These are phyloP conservation scores for Heliconius hermathena DNA, from an alignment of 1,140 invertebrate genomes.

Conservation along the genomic window DNA sequence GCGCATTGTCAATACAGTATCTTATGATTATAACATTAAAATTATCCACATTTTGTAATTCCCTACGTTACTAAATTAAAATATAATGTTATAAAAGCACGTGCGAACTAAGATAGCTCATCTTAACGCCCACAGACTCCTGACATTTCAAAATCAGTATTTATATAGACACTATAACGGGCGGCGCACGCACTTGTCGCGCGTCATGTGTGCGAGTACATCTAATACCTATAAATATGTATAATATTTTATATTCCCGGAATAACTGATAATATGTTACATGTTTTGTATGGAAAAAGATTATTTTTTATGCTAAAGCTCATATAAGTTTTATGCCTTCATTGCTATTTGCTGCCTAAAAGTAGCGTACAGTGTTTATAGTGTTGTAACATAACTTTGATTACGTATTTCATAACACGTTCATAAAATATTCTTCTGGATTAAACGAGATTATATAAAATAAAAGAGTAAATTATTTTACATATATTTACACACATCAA, in stretches of 20 bases:
- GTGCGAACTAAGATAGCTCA: neutral
- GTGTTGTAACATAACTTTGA: too few species aligned
- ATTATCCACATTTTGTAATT: neutral
- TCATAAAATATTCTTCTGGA: too few species aligned
- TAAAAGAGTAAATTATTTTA: too few species aligned
- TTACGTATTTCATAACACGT: too few species aligned
- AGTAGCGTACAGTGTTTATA: too few species aligned
- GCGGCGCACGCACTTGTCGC: neutral
- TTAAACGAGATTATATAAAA: too few species aligned
- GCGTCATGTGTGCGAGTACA: neutral
- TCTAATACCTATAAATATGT: neutral
- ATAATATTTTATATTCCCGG: neutral
- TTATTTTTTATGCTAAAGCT: neutral
- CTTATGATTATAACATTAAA: neutral
- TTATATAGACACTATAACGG: constrained; percentile 9
- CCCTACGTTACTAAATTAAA: neutral
- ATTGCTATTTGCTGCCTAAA: too few species aligned
- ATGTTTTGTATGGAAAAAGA: neutral
- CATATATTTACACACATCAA: too few species aligned
- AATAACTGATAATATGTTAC: neutral
- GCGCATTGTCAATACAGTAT: neutral
- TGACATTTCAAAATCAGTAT: constrained; percentile 4
- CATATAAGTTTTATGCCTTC: neutral
- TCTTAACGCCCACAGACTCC: neutral
- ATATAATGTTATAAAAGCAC: neutral